Percentiles rank a stretch among this genome's conserved stretches.
These are phyloP conservation scores for Rhabditoides inermis DNA, from an alignment of 2,888 invertebrate species.

Conservation along the genomic window DNA sequence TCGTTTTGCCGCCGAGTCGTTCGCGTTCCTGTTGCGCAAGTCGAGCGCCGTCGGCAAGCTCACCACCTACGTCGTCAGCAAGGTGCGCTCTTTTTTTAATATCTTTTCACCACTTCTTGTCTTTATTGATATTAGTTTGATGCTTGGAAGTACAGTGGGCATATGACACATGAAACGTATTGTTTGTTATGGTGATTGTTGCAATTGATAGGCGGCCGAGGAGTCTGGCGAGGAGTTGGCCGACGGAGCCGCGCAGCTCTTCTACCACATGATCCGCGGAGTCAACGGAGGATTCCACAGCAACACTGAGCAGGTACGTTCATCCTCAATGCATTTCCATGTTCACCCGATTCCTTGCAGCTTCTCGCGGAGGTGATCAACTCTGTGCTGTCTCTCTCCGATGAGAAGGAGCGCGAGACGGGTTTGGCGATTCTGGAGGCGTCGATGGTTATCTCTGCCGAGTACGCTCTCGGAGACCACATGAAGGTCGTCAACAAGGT, in stretches of 20 bases:
- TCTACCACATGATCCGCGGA: constrained; percentile 80
- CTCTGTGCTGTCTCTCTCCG: constrained; percentile 5
- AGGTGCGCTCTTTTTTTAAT: constrained; percentile 4
- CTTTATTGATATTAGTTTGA: not conserved
- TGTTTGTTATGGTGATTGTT: no score
- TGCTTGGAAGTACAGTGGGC: no score
- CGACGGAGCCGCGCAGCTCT: constrained; percentile 72
- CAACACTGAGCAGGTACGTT: constrained; percentile 64
- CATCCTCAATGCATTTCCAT: not conserved
- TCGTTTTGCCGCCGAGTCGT: constrained; percentile 88
- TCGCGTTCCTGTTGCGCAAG: constrained; percentile 79
- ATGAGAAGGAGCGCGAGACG: not conserved
- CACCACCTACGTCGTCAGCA: constrained; percentile 18
- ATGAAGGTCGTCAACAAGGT: not conserved
- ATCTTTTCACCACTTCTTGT: not conserved
- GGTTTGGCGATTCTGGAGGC: constrained; percentile 18
- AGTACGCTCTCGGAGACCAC: not conserved
- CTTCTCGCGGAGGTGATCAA: constrained; percentile 11
- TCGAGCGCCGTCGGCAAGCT: constrained; percentile 37
- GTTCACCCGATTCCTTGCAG: no score
- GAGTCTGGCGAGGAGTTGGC: constrained; percentile 16
- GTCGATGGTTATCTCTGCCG: constrained; percentile 12
- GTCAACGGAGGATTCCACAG: constrained; percentile 77
- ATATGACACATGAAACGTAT: no score
- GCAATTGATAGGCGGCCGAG: no score